Evolutionary conservation across 2,113 vertebrate species (phyloP), one percentile per base, ranked within the genome.

Genomic region (Nestor notabilis): DNA sequence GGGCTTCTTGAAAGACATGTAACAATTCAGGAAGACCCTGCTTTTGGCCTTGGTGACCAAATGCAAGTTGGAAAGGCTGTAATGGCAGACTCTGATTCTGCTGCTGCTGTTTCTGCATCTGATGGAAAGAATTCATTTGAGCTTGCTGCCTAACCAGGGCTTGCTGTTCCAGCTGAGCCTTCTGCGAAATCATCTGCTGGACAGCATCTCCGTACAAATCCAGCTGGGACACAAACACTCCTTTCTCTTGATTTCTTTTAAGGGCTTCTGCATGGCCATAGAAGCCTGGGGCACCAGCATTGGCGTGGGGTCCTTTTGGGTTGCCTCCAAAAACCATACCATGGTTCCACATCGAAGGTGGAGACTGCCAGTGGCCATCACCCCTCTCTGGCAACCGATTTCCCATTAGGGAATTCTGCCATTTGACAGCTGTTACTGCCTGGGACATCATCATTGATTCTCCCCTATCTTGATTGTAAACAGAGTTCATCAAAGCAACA

Each of bases 51-150:
- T 98, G 99, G 96, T 99, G 99, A 89, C 99, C 99, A 21, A 99
- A 99, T 1, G 99, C 99, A 97, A 99, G 85, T 96, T 99, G 99
- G 96, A 99, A 99, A 82, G 99, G 98, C 88, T 99, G 99, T 93
- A 99, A 64, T 2, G 99, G 99, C 7, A 99, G 98, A 44, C 98
- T 98, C 78, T 99, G 98, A 37, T 98, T 98, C 81, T 98, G 98
- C 85, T 98, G 89, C 82, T 83, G 94, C 31, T 99, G 98, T 87
- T 99, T 99, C 91, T 98, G 98, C 97, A 99, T 98, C 17, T 98
- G 96, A 13, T 99, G 98, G 84, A 97, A 98, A 65, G 98, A 98
- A 97, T 98, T 98, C 39, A 98, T 97, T 78, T 98, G 97, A 19
- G 98, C 97, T 75, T 98, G 98, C 37, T 98, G 96, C 64, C 97